A percentile compares a stretch with the other conserved stretches of the same genome.
Conservation (phyloP, 2,113 vertebrate species). For the Onychorhynchus coronatus region DNA sequence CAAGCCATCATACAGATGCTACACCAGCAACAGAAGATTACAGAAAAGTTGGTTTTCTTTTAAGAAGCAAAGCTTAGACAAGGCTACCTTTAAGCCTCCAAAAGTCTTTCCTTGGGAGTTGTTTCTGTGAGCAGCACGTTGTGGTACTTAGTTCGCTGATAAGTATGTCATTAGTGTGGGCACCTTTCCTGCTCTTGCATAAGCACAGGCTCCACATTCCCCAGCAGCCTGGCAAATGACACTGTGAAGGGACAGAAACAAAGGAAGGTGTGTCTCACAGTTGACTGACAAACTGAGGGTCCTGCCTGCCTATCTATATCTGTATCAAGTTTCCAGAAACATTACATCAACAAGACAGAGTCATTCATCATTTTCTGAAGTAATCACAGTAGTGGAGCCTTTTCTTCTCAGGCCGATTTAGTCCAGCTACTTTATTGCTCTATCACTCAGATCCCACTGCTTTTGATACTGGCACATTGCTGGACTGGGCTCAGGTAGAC, state of each 20-base stretch:
- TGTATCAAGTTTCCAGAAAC: neutral
- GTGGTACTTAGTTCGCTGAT: neutral
- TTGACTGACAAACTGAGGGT: neutral
- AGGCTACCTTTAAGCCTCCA: neutral
- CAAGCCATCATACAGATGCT: neutral
- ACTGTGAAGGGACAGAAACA: neutral
- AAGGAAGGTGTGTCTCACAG: neutral
- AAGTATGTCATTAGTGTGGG: accelerated
- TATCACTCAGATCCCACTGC: neutral
- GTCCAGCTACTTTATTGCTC: neutral
- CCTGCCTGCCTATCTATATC: neutral
- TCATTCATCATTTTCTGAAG: neutral
- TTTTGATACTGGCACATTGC: neutral
- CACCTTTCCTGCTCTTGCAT: neutral
- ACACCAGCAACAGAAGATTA: neutral
- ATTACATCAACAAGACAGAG: neutral
- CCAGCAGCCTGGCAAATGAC: neutral
- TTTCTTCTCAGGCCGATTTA: neutral
- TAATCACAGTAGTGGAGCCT: neutral
- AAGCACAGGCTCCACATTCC: accelerated
- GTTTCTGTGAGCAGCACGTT: neutral
- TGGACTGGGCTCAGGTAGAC: neutral
- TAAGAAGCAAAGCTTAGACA: neutral
- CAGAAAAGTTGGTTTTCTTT: neutral
- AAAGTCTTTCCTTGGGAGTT: neutral